phyloP scores from a whole-genome alignment of 1,140 invertebrate species.

The Grapholita molesta region DNA sequence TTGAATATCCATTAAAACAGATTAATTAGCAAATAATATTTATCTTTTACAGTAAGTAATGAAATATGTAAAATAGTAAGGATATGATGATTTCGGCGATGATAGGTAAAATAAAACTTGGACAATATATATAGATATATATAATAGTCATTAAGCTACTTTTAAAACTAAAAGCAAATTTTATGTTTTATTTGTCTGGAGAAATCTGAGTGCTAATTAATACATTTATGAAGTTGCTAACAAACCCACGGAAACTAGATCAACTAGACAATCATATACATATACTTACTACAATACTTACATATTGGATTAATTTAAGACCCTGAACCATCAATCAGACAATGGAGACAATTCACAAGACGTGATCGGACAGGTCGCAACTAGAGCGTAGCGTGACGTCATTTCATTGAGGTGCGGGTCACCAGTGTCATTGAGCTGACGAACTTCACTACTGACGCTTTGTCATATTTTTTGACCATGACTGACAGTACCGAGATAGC shows the following conservation, averaged over 20 bases:
- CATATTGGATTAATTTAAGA: background rate
- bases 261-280: background rate
- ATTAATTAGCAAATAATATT: too few relatives aligned
- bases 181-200: too few relatives aligned
- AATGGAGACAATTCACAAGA: slow-evolving; percentile 18
- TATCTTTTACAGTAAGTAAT: too few relatives aligned
- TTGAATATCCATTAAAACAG: background rate
- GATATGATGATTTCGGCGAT: too few relatives aligned
- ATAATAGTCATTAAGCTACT: too few relatives aligned
- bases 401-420: slow-evolving; percentile 41
- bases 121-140: too few relatives aligned
- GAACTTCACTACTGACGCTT: background rate
- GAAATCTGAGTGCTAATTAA: too few relatives aligned
- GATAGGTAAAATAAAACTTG: too few relatives aligned
- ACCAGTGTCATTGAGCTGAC: slow-evolving; percentile 11
- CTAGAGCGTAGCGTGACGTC: slow-evolving; percentile 63
- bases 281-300: background rate
- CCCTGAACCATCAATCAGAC: background rate
- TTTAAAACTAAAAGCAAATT: too few relatives aligned
- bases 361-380: slow-evolving; percentile 55
- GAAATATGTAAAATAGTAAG: too few relatives aligned
- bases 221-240: too few relatives aligned
- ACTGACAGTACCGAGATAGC: background rate
- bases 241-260: too few relatives aligned
- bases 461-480: background rate